Percentiles rank a stretch among this genome's conserved stretches.
These are phyloP conservation scores for Sternarchorhynchus goeldii DNA, from an alignment of 2,797 vertebrate species.

Conservation along the genomic window DNA sequence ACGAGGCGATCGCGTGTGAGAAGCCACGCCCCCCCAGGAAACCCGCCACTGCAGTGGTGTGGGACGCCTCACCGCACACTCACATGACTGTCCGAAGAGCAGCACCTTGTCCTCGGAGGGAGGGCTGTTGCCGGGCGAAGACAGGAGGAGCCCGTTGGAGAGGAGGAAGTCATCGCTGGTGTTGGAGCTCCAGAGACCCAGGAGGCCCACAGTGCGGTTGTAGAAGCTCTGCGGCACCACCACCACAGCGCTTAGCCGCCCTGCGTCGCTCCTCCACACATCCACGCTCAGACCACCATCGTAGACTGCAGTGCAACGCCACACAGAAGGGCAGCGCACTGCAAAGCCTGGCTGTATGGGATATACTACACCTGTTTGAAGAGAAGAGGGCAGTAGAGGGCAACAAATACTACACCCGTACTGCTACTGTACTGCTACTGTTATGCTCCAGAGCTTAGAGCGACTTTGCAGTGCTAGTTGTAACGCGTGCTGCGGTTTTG, in stretches of 20 bases:
- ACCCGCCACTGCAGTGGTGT: no score
- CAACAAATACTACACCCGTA: not conserved
- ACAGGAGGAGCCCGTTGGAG: conserved; percentile 71
- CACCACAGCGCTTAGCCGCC: conserved; percentile 69
- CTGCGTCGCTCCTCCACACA: conserved; percentile 65
- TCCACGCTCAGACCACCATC: conserved; percentile 73
- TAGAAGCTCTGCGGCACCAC: conserved; percentile 78
- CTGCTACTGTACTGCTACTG: not conserved
- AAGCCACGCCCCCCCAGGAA: no score
- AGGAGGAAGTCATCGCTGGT: conserved; percentile 76
- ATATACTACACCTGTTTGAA: conserved; percentile 67
- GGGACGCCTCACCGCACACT: conserved; percentile 56
- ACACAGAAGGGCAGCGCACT: conserved; percentile 68
- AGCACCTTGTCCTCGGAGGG: conserved; percentile 71
- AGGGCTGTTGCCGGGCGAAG: conserved; percentile 54
- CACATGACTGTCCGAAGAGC: conserved; percentile 79
- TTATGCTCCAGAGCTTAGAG: not conserved
- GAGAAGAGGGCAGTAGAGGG: conserved; percentile 42
- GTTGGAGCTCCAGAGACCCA: conserved; percentile 79
- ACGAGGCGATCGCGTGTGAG: conserved; percentile 7
- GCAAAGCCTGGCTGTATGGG: conserved; percentile 64
- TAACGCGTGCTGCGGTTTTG: no score
- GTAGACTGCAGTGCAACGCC: conserved; percentile 71
- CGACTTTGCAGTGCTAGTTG: not conserved
- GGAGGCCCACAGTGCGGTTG: conserved; percentile 79